Evolutionary conservation across 2,888 invertebrate species (phyloP).

Genomic region (Crepidodera aurea): DNA sequence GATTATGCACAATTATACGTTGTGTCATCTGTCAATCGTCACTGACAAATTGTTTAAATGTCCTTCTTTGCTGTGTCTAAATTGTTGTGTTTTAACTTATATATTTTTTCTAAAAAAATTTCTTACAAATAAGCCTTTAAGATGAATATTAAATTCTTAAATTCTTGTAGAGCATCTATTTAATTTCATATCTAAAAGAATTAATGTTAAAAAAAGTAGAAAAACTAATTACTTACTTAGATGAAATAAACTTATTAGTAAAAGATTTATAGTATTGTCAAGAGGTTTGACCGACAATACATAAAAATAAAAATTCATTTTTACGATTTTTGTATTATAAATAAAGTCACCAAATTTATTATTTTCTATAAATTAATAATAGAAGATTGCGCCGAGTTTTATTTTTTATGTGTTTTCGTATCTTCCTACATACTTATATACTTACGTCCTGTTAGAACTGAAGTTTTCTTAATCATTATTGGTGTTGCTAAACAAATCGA

Average conservation of each 20-base stretch:
- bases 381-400: too few relatives aligned
- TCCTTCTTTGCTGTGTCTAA: too few relatives aligned
- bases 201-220: not conserved
- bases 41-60: too few relatives aligned
- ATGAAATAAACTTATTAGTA: not conserved
- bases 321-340: not conserved
- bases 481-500: conserved; percentile 33
- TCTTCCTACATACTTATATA: not conserved
- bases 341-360: not conserved
- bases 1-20: too few relatives aligned
- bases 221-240: too few relatives aligned
- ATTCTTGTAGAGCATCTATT: not conserved
- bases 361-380: too few relatives aligned
- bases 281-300: not conserved
- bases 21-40: too few relatives aligned
- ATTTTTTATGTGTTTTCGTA: not conserved
- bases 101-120: too few relatives aligned
- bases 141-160: not conserved
- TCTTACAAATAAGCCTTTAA: too few relatives aligned
- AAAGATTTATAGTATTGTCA: not conserved
- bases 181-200: not conserved
- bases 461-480: conserved; percentile 29
- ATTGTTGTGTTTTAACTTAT: too few relatives aligned
- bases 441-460: conserved; percentile 24
- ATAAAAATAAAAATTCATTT: not conserved